phyloP scores from a whole-genome alignment of 2,888 invertebrate species.

The Tryphoninae sp. region DNA sequence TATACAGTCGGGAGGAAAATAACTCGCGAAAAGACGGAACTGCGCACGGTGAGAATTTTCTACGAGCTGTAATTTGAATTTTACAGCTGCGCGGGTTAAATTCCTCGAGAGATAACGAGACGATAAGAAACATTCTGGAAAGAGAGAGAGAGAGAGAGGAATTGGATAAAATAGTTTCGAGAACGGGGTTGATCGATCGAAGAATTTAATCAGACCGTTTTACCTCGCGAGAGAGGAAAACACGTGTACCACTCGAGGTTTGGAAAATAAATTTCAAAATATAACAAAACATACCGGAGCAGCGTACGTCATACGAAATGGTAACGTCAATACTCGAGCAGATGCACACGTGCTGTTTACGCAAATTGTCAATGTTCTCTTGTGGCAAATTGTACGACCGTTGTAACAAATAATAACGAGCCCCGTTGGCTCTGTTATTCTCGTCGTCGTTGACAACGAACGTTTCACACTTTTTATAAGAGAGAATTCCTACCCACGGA shows the following conservation, averaged over 20 bases:
- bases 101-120: not conserved
- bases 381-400: not conserved
- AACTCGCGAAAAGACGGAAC: not conserved
- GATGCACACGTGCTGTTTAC: slow-evolving; percentile 1
- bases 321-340: slow-evolving; percentile 20
- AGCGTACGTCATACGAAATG: slow-evolving; percentile 11
- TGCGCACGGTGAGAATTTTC: not conserved
- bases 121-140: not conserved
- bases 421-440: not conserved
- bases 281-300: not conserved
- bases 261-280: not conserved
- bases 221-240: not conserved
- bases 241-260: not conserved
- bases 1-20: not conserved
- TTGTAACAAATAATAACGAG: slow-evolving; percentile 2
- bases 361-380: not conserved
- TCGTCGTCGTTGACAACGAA: too few relatives aligned
- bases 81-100: not conserved
- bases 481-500: too few relatives aligned
- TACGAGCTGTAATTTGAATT: not conserved
- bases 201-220: too few relatives aligned
- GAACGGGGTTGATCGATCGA: too few relatives aligned
- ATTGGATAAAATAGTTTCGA: too few relatives aligned
- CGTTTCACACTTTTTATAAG: too few relatives aligned
- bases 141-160: too few relatives aligned